Evolutionary conservation across 2,113 vertebrate genomes (phyloP), one percentile per base, ranked within the genome.

Genomic region (Glaucomys volans): DNA sequence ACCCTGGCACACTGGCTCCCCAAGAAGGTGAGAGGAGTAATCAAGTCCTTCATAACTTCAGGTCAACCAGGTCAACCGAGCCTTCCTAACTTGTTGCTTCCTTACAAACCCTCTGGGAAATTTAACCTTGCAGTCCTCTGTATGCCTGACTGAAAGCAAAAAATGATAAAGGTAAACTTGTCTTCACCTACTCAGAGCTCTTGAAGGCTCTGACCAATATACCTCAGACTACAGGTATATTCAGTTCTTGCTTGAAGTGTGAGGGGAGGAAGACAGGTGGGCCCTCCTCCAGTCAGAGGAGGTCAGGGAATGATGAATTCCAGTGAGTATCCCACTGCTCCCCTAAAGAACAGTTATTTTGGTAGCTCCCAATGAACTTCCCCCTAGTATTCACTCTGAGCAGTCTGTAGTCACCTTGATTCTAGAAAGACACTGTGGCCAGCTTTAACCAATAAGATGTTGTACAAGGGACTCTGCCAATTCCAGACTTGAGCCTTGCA

Each of bases 1-100:
- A 62, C 22, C 8, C 26, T 30, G 35, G 35, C 13, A 4, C 0
- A 17, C 7, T 20, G 11, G 2, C n/a, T n/a, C 3, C 4, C 28
- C 24, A 4, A 40, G 30, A 82, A 42, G 74, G 28, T 52, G 2
- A 24, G 4, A 32, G 47, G 7, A 44, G 26, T 17, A 79, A 32
- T 18, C 52, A 20, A 28, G 22, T 57, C 52, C 13, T 44, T 18
- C 20, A 4, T 2, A 47, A 37, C 40, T n/a, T 85, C 47, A 0
- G 47, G 8, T 7, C 12, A 24, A 13, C 5, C 47, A 0, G 47
- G 8, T 7, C 12, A 24, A 13, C 5, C 9, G 16, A 26, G 80
- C 16, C 44, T 62, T 57, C 52, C 16, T 82, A n/a, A 32, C 28
- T 47, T 42, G 7, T 13, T 67, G 75, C 50, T 44, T 54, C 32